Base-by-base conservation (phyloP, 2,888 invertebrate genomes). In the Bembecia ichneumoniformis region DNA sequence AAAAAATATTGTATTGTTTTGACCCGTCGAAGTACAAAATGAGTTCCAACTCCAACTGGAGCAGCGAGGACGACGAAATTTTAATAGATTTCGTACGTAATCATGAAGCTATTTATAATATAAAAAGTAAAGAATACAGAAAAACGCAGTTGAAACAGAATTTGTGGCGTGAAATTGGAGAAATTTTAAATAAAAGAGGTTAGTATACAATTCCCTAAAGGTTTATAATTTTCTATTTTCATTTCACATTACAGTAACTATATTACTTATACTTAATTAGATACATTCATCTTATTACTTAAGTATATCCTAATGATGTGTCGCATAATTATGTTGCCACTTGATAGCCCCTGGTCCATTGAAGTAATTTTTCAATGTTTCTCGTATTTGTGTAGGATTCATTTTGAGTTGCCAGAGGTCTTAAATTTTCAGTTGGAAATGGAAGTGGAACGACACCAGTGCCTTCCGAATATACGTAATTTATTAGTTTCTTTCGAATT, bases 271-370 rank as follows among this genome's bases (percentile, higher is more conserved):
- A 14, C 43, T 43, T 43, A 14, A 11, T 13, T 43, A 43, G 43
- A 3, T 43, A 43, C 43, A 43, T 43, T 43, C n/a, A 43, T 43
- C 35, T 35, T 35, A 13, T 43, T 43, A 43, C 14, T 43, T 43
- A 43, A 43, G 43, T 13, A 43, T 13, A 43, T 3, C 45, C 17
- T 45, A 45, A 45, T 45, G 45, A 15, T 45, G 45, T 45, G 45
- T 45, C 15, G 45, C 45, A 45, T 45, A 45, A 45, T 45, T 45
- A 45, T 10, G 45, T 45, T 45, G 45, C 45, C 45, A 45, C 45
- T 13, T 17, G 17, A 45, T 16, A 45, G 45, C 45, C 17, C 45
- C n/a, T 45, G 45, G 14, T 16, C 45, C 45, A 45, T 45, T 45
- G 45, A 45, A 45, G 45, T 45, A 45, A 45, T 45, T 15, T 45